Percentiles rank a stretch among this genome's conserved stretches.
Evolutionary conservation across 2,113 vertebrate species (phyloP).

Genomic region (Tyrannus savana): DNA sequence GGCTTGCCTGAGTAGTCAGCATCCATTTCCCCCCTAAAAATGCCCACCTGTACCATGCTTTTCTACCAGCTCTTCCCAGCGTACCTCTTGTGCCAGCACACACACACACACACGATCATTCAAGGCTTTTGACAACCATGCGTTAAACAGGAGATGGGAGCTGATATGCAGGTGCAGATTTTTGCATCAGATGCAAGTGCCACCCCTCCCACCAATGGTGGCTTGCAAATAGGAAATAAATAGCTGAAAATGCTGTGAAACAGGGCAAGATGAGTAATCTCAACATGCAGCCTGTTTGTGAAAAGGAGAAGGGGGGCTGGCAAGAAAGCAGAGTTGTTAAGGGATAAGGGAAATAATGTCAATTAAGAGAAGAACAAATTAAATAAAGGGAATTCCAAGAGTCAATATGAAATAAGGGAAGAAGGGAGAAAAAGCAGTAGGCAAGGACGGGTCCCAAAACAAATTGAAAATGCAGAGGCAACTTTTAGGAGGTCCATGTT

Average conservation of each 20-base stretch:
- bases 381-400: background rate
- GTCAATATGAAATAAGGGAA: background rate
- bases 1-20: background rate
- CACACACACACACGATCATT: background rate
- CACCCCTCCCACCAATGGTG: background rate
- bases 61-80: background rate
- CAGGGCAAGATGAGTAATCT: background rate
- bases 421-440: background rate
- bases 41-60: background rate
- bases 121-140: accelerated
- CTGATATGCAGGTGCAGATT: background rate
- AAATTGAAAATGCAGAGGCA: background rate
- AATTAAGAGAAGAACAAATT: background rate
- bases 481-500: background rate
- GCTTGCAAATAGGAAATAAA: background rate
- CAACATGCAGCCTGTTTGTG: background rate
- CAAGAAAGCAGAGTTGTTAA: background rate
- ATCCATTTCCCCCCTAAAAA: background rate
- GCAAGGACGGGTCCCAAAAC: background rate
- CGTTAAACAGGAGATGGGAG: background rate
- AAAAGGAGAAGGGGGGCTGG: background rate
- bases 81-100: background rate
- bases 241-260: background rate
- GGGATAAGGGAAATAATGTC: background rate
- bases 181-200: background rate